Conservation (phyloP, 2,888 invertebrate species). For the Mamestra brassicae region DNA sequence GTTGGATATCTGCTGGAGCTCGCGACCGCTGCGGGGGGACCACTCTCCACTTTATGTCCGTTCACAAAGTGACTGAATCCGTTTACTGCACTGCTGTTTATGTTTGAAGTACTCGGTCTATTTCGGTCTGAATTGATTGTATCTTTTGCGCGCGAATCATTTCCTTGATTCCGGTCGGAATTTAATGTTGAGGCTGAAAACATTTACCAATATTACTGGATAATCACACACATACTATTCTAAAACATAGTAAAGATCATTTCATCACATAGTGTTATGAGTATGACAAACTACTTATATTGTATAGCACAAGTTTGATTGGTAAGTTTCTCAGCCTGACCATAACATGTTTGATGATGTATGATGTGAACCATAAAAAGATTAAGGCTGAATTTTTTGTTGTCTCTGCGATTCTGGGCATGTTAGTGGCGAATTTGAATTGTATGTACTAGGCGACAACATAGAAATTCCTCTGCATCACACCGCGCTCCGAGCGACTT, state of each 20-base stretch:
- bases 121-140: conserved; percentile 7
- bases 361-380: too few species aligned
- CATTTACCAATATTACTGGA: neutral
- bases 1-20: conserved; percentile 41
- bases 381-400: too few species aligned
- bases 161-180: conserved; percentile 18
- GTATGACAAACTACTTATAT: too few species aligned
- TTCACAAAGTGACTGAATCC: conserved; percentile 46
- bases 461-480: too few species aligned
- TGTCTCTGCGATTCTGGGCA: too few species aligned
- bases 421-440: too few species aligned
- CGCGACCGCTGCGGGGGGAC: conserved; percentile 7
- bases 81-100: conserved; percentile 30
- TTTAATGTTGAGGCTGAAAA: conserved; percentile 33
- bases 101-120: conserved; percentile 38
- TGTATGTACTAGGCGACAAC: too few species aligned
- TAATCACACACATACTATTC: neutral
- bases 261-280: neutral
- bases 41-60: conserved; percentile 34
- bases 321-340: neutral
- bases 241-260: neutral
- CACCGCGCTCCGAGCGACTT: too few species aligned
- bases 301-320: neutral
- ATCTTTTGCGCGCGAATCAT: conserved; percentile 45
- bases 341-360: too few species aligned